Evolutionary conservation across 1,140 invertebrate genomes (phyloP).

Genomic region (Luehdorfia chinensis): DNA sequence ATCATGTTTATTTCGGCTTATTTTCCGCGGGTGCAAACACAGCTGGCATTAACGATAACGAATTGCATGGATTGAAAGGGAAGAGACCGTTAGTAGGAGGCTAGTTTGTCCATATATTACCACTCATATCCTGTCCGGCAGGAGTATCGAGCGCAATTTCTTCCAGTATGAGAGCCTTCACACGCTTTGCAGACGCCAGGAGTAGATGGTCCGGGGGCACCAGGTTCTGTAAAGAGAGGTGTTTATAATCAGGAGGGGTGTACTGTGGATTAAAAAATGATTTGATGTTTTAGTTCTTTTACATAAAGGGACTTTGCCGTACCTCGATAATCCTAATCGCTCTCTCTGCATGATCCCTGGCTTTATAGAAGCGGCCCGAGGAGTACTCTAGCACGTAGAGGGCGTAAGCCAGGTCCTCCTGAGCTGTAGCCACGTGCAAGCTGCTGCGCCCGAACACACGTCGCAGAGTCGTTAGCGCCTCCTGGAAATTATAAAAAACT

Average conservation of each 20-base stretch:
- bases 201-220: slow-evolving; percentile 89
- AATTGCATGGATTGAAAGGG: no score
- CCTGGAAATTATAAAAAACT: slow-evolving; percentile 63
- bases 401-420: slow-evolving; percentile 95
- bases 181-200: slow-evolving; percentile 91
- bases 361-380: slow-evolving; percentile 88
- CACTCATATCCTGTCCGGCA: slow-evolving; percentile 62
- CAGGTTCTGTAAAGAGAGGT: slow-evolving; percentile 74
- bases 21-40: no score
- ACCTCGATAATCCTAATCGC: slow-evolving; percentile 89
- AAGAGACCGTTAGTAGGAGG: no score
- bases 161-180: slow-evolving; percentile 94
- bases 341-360: slow-evolving; percentile 87
- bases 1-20: no score
- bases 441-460: slow-evolving; percentile 90
- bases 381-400: slow-evolving; percentile 95
- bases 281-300: no score
- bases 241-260: background rate
- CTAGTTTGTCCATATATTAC: no score
- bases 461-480: slow-evolving; percentile 85
- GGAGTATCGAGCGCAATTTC: slow-evolving; percentile 93
- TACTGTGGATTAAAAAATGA: no score
- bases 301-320: no score
- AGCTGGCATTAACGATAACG: no score
- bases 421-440: slow-evolving; percentile 90